Percentiles rank a stretch among this genome's conserved stretches.
phyloP scores from a whole-genome alignment of 2,113 vertebrate genomes.

The Perccottus glenii region DNA sequence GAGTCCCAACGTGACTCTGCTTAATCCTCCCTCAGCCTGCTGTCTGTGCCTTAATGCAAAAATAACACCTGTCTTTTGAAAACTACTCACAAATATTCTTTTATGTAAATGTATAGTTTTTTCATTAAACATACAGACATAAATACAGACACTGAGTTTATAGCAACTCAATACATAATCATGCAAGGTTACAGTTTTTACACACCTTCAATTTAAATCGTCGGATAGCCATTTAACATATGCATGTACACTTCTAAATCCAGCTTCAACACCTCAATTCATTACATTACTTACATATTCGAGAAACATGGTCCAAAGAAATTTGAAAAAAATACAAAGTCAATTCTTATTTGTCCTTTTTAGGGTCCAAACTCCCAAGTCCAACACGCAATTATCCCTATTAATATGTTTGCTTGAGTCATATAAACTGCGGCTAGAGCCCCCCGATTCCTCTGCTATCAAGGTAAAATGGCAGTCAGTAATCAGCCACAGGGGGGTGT shows the following conservation, averaged over 20 bases:
- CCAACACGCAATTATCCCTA: background rate
- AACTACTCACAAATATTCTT: background rate
- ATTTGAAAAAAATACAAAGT: slow-evolving; percentile 11
- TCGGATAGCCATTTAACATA: too few species aligned
- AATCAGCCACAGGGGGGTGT: slow-evolving; percentile 40
- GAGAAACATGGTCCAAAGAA: slow-evolving; percentile 72
- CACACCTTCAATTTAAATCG: too few species aligned
- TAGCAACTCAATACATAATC: slow-evolving; percentile 43
- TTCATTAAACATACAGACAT: slow-evolving; percentile 12
- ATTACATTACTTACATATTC: slow-evolving; percentile 69
- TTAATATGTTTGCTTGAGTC: slow-evolving; percentile 5
- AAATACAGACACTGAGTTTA: slow-evolving; percentile 2
- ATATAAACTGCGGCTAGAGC: slow-evolving; percentile 1
- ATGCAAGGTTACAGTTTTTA: slow-evolving; percentile 1
- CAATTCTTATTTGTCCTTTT: slow-evolving; percentile 13
- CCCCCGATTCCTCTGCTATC: slow-evolving; percentile 30
- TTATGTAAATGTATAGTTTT: background rate
- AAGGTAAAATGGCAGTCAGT: slow-evolving; percentile 60
- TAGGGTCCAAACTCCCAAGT: slow-evolving; percentile 4
- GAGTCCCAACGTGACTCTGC: slow-evolving; percentile 36
- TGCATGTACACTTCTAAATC: background rate
- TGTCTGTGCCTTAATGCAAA: slow-evolving; percentile 8
- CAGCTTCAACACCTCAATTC: background rate
- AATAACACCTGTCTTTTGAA: slow-evolving; percentile 1
- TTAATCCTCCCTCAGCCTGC: slow-evolving; percentile 52